Percentiles rank a stretch among this genome's conserved stretches.
Evolutionary conservation across 1,140 invertebrate species (phyloP).

Genomic region (Bombus pascuorum): DNA sequence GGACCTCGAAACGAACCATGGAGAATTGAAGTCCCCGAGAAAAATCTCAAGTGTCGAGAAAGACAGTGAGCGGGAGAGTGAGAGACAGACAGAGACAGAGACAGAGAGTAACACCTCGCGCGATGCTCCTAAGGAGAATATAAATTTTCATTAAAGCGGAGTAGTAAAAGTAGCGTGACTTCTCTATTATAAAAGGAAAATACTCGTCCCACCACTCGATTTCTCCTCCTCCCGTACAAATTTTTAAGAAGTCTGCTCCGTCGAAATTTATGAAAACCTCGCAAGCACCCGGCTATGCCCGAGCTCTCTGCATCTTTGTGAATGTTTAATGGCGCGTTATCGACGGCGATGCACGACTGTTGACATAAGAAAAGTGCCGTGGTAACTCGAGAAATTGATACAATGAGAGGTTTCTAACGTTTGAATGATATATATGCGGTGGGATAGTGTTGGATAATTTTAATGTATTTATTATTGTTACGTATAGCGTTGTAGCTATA

Average conservation of each 20-base stretch:
- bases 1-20: constrained; percentile 53
- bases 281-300: not conserved
- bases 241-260: constrained; percentile 18
- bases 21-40: constrained; percentile 50
- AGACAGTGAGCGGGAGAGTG: not conserved
- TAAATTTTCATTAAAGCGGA: constrained; percentile 63
- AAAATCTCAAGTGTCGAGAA: constrained; percentile 53
- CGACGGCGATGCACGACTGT: not conserved
- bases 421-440: not conserved
- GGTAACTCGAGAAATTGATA: not conserved
- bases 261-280: constrained; percentile 30
- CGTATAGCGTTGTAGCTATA: too few relatives aligned
- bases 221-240: constrained; percentile 31
- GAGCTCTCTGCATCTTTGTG: not conserved
- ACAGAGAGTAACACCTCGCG: constrained; percentile 3
- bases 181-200: constrained; percentile 32
- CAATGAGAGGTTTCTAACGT: not conserved
- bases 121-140: constrained; percentile 46
- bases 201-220: constrained; percentile 26
- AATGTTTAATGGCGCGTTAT: constrained; percentile 6
- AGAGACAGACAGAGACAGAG: not conserved
- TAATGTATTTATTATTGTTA: not conserved
- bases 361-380: not conserved
- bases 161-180: constrained; percentile 31
- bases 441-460: not conserved